Evolutionary conservation across 2,113 vertebrate genomes (phyloP).

Genomic region (Callaeas wilsoni): DNA sequence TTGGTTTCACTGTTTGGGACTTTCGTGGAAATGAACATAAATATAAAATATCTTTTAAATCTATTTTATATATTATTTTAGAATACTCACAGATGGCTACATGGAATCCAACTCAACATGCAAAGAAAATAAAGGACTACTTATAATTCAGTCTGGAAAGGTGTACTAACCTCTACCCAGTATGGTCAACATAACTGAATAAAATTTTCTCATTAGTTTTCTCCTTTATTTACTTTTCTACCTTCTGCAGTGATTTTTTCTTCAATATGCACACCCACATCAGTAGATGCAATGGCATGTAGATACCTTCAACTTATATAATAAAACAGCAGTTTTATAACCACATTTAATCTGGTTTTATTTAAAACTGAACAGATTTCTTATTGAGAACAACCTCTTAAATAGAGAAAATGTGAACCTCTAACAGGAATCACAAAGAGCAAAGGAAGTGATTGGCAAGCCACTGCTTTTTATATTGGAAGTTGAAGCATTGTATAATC

Average conservation of each 20-base stretch:
- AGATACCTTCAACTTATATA: background rate
- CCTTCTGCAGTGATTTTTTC: background rate
- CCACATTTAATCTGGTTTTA: background rate
- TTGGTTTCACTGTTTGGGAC: background rate
- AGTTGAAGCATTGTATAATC: background rate
- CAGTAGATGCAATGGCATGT: background rate
- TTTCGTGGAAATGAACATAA: background rate
- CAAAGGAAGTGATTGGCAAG: background rate
- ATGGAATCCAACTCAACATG: background rate
- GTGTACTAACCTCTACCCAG: background rate
- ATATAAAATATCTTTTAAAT: background rate
- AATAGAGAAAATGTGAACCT: background rate
- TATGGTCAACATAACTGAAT: background rate
- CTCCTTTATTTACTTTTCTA: background rate
- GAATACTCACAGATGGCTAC: background rate
- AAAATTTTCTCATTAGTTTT: background rate
- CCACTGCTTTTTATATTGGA: background rate
- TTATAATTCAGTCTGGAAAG: background rate
- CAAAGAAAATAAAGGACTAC: background rate
- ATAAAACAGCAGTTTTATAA: background rate
- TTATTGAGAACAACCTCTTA: background rate
- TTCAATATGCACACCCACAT: background rate
- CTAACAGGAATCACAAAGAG: background rate
- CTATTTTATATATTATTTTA: background rate
- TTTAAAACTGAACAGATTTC: background rate